Percentiles rank a stretch among this genome's conserved stretches.
These are phyloP conservation scores for Etheostoma cragini DNA, from an alignment of 2,113 vertebrate genomes.

Conservation along the genomic window DNA sequence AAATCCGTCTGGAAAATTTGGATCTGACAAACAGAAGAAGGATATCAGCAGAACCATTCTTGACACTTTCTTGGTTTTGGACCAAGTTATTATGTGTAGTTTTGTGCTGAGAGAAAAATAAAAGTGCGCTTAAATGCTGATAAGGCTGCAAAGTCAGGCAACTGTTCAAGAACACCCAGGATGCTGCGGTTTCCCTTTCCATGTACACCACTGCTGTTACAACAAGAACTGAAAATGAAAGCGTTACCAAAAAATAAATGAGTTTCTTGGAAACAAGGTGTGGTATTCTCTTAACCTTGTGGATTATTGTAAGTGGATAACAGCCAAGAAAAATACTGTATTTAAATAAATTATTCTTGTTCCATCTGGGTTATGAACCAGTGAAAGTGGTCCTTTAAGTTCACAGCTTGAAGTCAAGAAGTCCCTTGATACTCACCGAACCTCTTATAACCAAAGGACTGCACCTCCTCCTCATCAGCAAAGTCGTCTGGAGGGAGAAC, in stretches of 20 bases:
- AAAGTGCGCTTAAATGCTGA: constrained; percentile 31
- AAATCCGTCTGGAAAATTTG: constrained; percentile 22
- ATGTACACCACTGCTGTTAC: constrained; percentile 18
- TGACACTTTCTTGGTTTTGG: constrained; percentile 14
- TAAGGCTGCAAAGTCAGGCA: constrained; percentile 40
- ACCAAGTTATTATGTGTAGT: constrained; percentile 5
- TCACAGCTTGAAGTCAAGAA: constrained; percentile 22
- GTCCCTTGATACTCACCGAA: constrained; percentile 90
- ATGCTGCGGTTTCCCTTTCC: constrained; percentile 41
- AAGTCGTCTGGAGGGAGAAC: constrained; percentile 89
- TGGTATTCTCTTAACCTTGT: constrained; percentile 28
- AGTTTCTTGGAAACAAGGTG: constrained; percentile 55
- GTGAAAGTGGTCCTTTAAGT: constrained; percentile 11
- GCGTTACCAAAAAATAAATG: constrained; percentile 57
- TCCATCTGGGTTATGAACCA: neutral
- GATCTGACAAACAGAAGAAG: neutral
- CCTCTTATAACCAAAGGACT: constrained; percentile 98
- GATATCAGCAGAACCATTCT: constrained; percentile 8
- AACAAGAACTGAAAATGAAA: constrained; percentile 26
- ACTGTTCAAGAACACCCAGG: constrained; percentile 64
- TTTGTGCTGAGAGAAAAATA: constrained; percentile 20
- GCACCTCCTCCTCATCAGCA: constrained; percentile 96
- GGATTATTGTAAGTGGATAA: constrained; percentile 7
- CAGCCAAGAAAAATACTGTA: constrained; percentile 31
- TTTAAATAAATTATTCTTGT: constrained; percentile 23